These are phyloP conservation scores for Sinocyclocheilus grahami DNA, from an alignment of 2,113 vertebrate genomes.

Conservation along the genomic window DNA sequence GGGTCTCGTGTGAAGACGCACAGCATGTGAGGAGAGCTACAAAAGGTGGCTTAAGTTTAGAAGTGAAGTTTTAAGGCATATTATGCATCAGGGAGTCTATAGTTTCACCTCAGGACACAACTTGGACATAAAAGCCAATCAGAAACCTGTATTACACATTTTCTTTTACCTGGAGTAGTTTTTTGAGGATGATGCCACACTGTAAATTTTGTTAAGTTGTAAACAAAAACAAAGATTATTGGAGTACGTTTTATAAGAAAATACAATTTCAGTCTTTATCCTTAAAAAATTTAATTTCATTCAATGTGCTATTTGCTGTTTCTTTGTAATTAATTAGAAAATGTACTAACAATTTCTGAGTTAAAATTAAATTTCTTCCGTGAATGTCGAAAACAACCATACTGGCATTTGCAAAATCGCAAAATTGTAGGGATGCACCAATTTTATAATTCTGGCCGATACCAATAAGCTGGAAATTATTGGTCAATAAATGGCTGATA, in stretches of 20 bases:
- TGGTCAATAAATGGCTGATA: background rate
- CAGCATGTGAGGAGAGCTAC: conserved; percentile 41
- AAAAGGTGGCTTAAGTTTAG: background rate
- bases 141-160: background rate
- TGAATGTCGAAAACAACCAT: background rate
- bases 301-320: background rate
- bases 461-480: background rate
- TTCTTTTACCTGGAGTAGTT: background rate
- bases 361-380: background rate
- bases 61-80: background rate
- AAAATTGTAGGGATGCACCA: background rate
- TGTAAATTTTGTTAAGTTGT: background rate
- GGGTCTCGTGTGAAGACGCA: conserved; percentile 56
- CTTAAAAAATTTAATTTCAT: background rate
- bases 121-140: background rate
- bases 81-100: background rate
- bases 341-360: too few species aligned
- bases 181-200: background rate
- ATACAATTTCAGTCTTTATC: background rate
- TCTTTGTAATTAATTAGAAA: background rate
- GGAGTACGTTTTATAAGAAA: background rate
- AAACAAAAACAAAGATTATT: background rate
- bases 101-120: background rate
- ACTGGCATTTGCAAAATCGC: background rate
- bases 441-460: too few species aligned